phyloP scores from a whole-genome alignment of 2,888 invertebrate genomes.

The Cerceris ruficornis region DNA sequence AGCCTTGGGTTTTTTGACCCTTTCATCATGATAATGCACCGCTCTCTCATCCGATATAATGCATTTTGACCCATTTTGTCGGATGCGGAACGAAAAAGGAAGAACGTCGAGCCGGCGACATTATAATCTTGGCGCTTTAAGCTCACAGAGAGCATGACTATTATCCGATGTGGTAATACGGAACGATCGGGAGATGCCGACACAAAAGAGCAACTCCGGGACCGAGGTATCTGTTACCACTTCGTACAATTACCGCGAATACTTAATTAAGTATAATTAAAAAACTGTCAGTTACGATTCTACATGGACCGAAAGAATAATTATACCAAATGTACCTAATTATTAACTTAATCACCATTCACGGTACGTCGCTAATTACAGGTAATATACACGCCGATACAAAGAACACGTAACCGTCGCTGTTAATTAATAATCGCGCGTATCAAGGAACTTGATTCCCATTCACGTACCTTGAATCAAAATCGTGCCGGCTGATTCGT shows the following conservation, averaged over 20 bases:
- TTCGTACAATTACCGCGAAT: constrained; percentile 30
- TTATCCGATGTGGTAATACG: constrained; percentile 52
- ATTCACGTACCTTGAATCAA: no score
- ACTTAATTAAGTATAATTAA: constrained; percentile 34
- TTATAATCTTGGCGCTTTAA: constrained; percentile 55
- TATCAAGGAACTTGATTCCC: no score
- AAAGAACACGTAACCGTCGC: background rate
- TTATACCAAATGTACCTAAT: constrained; percentile 28
- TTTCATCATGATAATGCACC: constrained; percentile 58
- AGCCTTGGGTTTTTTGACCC: constrained; percentile 32
- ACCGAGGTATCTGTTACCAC: constrained; percentile 26
- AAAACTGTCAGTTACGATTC: constrained; percentile 32
- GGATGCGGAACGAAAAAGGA: background rate
- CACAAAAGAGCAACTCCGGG: constrained; percentile 13
- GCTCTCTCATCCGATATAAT: constrained; percentile 36
- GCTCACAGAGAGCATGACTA: constrained; percentile 46
- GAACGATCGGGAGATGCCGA: background rate
- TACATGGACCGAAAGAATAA: constrained; percentile 26
- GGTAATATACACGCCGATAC: background rate
- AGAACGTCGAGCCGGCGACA: constrained; percentile 28
- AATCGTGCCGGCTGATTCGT: no score
- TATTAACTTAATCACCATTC: constrained; percentile 35
- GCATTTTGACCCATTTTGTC: constrained; percentile 56
- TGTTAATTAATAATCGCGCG: no score
- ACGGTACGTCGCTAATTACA: background rate